phyloP scores from a whole-genome alignment of 2,888 invertebrate species.

The Mechanitis mazaeus region DNA sequence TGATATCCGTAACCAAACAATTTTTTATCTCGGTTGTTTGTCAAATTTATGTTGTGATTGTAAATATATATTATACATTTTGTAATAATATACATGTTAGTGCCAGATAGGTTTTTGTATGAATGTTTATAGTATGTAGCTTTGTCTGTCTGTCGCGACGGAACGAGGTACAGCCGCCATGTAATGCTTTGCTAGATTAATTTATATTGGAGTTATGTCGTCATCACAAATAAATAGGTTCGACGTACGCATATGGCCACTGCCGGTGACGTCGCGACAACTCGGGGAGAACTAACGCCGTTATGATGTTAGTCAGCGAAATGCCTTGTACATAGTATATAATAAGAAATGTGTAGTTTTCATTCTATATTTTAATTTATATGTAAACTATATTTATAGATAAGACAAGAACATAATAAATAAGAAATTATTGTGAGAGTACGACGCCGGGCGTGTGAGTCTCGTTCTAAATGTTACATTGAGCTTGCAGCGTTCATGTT shows the following conservation, averaged over 20 bases:
- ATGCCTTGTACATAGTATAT: conserved; percentile 73
- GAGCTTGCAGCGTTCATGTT: conserved; percentile 71
- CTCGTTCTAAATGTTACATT: conserved; percentile 51
- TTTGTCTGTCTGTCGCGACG: conserved; percentile 16
- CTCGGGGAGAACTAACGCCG: conserved; percentile 30
- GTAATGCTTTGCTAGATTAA: conserved; percentile 5
- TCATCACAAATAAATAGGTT: conserved; percentile 1
- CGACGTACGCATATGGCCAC: background rate
- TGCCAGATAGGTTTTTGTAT: conserved; percentile 75
- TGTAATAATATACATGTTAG: conserved; percentile 74
- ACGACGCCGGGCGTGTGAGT: conserved; percentile 47
- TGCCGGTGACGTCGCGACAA: conserved; percentile 6
- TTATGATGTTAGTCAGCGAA: conserved; percentile 47
- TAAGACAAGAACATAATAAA: conserved; percentile 63
- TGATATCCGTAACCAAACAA: conserved; percentile 50
- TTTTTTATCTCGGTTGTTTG: conserved; percentile 70
- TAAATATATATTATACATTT: conserved; percentile 74
- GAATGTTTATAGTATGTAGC: conserved; percentile 55
- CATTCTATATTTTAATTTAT: conserved; percentile 73
- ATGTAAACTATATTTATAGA: conserved; percentile 70
- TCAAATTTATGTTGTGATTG: conserved; percentile 75
- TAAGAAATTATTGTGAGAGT: conserved; percentile 40
- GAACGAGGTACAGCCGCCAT: background rate
- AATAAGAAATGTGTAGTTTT: conserved; percentile 72
- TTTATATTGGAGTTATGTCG: background rate